Conservation (phyloP, 1,140 invertebrate genomes). For the Mercenaria mercenaria region DNA sequence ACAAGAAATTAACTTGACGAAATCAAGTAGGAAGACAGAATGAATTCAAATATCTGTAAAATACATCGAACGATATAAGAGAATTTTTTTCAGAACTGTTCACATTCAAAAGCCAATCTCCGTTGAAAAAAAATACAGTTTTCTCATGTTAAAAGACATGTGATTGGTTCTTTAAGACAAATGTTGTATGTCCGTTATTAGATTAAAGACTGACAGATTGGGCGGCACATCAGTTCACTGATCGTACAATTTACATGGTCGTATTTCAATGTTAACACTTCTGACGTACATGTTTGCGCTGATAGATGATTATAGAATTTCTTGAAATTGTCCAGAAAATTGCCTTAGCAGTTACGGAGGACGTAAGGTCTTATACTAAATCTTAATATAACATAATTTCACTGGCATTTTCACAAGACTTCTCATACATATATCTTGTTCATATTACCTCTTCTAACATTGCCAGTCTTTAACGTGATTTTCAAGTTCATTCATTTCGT, state of each 20-base stretch:
- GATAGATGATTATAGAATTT: not conserved
- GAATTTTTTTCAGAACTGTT: not conserved
- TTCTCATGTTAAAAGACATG: not conserved
- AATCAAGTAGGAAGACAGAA: too few species aligned
- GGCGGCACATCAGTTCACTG: not conserved
- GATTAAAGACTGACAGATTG: not conserved
- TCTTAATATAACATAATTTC: too few species aligned
- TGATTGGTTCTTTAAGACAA: not conserved
- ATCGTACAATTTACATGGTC: not conserved
- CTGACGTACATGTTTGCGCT: not conserved
- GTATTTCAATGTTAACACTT: not conserved
- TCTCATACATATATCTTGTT: too few species aligned
- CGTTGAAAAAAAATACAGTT: not conserved
- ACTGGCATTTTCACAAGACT: too few species aligned
- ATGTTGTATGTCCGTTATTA: not conserved
- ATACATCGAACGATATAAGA: not conserved
- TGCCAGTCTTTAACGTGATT: too few species aligned
- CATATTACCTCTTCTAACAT: too few species aligned
- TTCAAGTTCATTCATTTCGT: too few species aligned
- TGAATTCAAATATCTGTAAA: too few species aligned
- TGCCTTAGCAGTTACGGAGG: too few species aligned
- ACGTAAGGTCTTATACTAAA: too few species aligned
- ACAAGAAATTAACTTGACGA: too few species aligned
- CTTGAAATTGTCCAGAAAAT: not conserved
- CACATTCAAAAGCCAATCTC: not conserved